Evolutionary conservation across 2,113 vertebrate genomes (phyloP).

Genomic region (Strix aluco): DNA sequence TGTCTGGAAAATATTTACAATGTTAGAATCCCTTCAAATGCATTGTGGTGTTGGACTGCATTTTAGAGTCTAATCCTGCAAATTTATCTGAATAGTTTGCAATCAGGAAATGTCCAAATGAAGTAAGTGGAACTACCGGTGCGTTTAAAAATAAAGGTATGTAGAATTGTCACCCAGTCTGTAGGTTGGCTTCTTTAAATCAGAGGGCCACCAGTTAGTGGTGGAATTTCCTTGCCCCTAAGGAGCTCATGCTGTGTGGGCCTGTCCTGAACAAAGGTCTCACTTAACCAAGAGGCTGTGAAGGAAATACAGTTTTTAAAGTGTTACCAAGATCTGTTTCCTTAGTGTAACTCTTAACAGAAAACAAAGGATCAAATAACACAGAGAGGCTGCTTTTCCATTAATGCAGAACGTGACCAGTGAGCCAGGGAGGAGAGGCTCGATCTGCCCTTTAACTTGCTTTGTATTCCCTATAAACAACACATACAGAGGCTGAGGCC

Average conservation of each 20-base stretch:
- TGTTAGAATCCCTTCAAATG: not conserved
- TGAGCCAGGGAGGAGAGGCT: not conserved
- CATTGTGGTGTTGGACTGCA: not conserved
- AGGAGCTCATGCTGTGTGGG: not conserved
- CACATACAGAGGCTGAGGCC: not conserved
- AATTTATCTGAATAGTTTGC: not conserved
- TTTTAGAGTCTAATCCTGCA: not conserved
- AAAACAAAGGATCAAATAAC: not conserved
- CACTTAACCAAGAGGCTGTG: not conserved
- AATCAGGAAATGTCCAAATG: not conserved
- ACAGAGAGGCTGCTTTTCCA: not conserved
- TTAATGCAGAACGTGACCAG: not conserved
- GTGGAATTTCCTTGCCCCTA: not conserved
- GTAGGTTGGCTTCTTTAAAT: not conserved
- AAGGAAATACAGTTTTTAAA: not conserved
- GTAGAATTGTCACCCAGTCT: not conserved
- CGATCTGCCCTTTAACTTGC: not conserved
- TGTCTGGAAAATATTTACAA: not conserved
- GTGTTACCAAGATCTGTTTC: not conserved
- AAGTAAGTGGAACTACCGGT: not conserved
- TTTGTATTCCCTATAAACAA: not conserved
- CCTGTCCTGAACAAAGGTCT: not conserved
- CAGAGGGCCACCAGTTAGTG: not conserved
- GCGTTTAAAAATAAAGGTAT: not conserved
- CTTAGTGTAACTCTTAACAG: not conserved